Conservation (phyloP, 1,140 invertebrate genomes). For the Mya arenaria region DNA sequence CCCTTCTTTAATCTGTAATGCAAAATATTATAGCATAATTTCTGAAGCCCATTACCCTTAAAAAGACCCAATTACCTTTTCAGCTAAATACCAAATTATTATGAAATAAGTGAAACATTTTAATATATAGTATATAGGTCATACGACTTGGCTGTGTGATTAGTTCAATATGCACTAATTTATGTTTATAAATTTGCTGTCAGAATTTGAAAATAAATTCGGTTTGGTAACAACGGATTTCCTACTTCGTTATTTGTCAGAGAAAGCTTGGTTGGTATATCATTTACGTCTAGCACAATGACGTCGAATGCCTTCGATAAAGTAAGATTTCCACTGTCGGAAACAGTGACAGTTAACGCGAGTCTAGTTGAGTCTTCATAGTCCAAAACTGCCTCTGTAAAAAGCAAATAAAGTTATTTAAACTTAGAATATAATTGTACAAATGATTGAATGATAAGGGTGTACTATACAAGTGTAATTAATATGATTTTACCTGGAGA, state of each 20-base stretch:
- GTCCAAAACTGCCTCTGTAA: conserved; percentile 14
- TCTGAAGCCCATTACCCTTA: no score
- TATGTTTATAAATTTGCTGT: not conserved
- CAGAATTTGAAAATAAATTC: not conserved
- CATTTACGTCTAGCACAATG: conserved; percentile 20
- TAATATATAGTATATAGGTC: no score
- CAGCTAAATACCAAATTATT: no score
- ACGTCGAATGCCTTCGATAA: conserved; percentile 3
- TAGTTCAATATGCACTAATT: not conserved
- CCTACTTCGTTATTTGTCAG: conserved; percentile 21
- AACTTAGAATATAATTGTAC: not conserved
- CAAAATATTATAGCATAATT: no score
- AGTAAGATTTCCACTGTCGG: not conserved
- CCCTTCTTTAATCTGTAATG: conserved; percentile 11
- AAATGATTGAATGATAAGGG: not conserved
- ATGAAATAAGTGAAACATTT: no score
- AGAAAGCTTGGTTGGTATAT: not conserved
- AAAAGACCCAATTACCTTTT: no score
- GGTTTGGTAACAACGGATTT: not conserved
- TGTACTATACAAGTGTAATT: no score
- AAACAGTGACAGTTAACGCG: not conserved
- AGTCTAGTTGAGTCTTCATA: not conserved
- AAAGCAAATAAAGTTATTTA: not conserved
- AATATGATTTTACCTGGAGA: not conserved
- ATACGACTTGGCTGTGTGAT: no score